Percentiles rank a stretch among this genome's conserved stretches.
Conservation (phyloP, 2,113 vertebrate genomes). For the Connochaetes taurinus region DNA sequence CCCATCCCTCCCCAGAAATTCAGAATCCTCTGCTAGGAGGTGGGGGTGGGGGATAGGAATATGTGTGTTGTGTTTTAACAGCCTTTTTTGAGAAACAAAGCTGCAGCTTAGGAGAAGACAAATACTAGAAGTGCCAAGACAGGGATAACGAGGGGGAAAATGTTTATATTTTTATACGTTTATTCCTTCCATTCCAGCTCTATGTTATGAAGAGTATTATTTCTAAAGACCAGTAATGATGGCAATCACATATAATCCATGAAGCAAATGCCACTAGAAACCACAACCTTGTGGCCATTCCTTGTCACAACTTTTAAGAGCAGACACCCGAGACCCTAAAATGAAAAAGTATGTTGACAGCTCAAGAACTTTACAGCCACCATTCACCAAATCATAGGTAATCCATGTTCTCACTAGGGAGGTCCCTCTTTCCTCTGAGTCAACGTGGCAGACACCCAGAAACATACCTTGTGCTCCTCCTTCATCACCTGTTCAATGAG, state of each 20-base stretch:
- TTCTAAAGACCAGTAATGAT: not conserved
- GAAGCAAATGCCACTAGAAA: not conserved
- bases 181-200: not conserved
- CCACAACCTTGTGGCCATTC: too few species aligned
- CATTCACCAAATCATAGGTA: slow-evolving; percentile 19
- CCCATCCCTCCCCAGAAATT: not conserved
- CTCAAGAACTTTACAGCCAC: slow-evolving; percentile 13
- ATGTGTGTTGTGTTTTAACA: not conserved
- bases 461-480: slow-evolving; percentile 98
- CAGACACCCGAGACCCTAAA: slow-evolving; percentile 15
- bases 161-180: not conserved
- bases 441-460: slow-evolving; percentile 75
- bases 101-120: not conserved
- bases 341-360: slow-evolving; percentile 50
- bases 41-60: not conserved
- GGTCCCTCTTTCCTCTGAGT: slow-evolving; percentile 69
- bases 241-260: not conserved
- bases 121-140: not conserved
- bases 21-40: not conserved
- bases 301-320: not conserved
- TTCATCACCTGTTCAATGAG: slow-evolving; percentile 99
- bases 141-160: not conserved
- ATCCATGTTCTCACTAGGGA: slow-evolving; percentile 51
- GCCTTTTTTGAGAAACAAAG: not conserved
- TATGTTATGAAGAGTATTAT: not conserved